Conservation (phyloP, 1,140 invertebrate species). For the Drosophila lowei region DNA sequence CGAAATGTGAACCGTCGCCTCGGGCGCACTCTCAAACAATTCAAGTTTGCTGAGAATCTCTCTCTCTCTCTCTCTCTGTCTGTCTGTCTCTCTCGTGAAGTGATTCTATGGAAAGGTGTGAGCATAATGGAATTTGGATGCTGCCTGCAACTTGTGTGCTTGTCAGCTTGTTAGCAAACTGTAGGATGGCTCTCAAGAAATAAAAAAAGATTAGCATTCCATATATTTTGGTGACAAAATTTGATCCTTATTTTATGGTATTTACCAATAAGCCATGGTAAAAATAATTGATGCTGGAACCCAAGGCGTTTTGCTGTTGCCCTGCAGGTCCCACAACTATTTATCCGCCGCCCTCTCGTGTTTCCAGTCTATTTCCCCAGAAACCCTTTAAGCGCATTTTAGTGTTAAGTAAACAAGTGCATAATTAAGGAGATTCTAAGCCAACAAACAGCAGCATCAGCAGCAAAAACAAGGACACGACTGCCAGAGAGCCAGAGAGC, state of each 20-base stretch:
- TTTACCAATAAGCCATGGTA: background rate
- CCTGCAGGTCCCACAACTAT: slow-evolving; percentile 22
- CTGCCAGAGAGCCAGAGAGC: slow-evolving; percentile 1
- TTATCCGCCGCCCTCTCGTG: slow-evolving; percentile 8
- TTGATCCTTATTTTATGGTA: background rate
- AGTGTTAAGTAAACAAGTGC: slow-evolving; percentile 59
- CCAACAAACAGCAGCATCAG: slow-evolving; percentile 36
- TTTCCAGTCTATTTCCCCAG: slow-evolving; percentile 48
- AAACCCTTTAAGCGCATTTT: slow-evolving; percentile 52
- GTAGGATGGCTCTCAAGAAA: background rate
- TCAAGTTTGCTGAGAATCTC: slow-evolving; percentile 31
- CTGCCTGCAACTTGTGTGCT: slow-evolving; percentile 18
- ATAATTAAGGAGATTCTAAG: slow-evolving; percentile 60
- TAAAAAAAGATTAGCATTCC: no score
- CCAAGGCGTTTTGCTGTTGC: background rate
- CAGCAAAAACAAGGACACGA: slow-evolving; percentile 18
- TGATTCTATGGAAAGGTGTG: slow-evolving; percentile 37
- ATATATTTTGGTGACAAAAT: no score
- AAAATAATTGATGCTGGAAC: slow-evolving; percentile 1
- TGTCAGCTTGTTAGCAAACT: slow-evolving; percentile 35
- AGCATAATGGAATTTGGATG: slow-evolving; percentile 48
- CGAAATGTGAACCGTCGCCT: slow-evolving; percentile 44
- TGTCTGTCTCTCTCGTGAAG: slow-evolving; percentile 13
- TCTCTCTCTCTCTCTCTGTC: no score
- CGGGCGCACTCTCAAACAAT: slow-evolving; percentile 41